These are phyloP conservation scores for Caiman crocodilus DNA, from an alignment of 2,797 vertebrate genomes.

Conservation along the genomic window DNA sequence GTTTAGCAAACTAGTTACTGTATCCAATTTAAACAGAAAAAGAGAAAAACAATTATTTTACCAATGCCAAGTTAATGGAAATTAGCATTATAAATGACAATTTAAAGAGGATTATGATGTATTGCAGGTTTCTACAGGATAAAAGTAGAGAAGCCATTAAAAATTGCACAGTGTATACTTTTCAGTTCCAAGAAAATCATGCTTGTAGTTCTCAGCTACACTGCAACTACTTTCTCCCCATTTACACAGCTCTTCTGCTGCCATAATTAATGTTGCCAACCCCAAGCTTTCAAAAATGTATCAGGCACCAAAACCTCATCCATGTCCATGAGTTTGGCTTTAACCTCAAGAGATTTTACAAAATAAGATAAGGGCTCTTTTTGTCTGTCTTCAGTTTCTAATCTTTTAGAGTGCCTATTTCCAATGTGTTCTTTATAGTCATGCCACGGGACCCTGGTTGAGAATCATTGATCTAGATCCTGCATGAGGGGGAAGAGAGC, in stretches of 20 bases:
- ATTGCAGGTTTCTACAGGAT: constrained; percentile 41
- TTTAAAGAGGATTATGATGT: constrained; percentile 37
- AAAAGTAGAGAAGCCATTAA: constrained; percentile 54
- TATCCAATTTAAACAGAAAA: background rate
- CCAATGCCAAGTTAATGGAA: constrained; percentile 19
- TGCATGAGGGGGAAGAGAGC: background rate
- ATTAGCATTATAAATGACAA: constrained; percentile 29
- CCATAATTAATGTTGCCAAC: constrained; percentile 29
- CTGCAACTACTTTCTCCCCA: constrained; percentile 42
- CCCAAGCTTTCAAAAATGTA: background rate
- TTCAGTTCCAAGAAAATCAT: constrained; percentile 53
- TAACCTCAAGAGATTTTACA: background rate
- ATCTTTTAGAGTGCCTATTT: background rate
- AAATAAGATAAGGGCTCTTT: background rate
- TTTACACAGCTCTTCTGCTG: constrained; percentile 10
- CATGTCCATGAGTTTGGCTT: background rate
- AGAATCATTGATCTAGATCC: constrained; percentile 46
- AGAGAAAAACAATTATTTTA: background rate
- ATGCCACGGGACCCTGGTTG: rapidly evolving
- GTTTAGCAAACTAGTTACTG: background rate
- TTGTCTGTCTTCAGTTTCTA: background rate
- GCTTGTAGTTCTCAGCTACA: constrained; percentile 51
- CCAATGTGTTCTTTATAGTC: background rate
- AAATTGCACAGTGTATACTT: constrained; percentile 57
- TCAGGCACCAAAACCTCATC: constrained; percentile 19